These are phyloP conservation scores for Halcyon badia DNA, from an alignment of 2,797 vertebrate species.

Conservation along the genomic window DNA sequence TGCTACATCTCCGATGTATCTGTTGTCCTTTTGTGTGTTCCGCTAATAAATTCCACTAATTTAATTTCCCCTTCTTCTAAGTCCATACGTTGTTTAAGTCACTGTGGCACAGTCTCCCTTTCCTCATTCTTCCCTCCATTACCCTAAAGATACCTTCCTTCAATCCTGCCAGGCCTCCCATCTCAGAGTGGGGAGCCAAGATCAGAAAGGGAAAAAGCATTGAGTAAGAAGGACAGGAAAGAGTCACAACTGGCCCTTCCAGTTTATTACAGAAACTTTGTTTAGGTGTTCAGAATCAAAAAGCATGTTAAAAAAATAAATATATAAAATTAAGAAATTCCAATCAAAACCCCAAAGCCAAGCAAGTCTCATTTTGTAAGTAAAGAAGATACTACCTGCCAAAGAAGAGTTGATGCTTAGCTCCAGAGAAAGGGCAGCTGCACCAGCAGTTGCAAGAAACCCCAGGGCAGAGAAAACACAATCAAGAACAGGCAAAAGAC, in stretches of 20 bases:
- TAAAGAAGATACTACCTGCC: not conserved
- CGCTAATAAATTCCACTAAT: not conserved
- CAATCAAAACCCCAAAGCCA: not conserved
- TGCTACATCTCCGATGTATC: not conserved
- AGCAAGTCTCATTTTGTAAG: not conserved
- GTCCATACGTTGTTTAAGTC: not conserved
- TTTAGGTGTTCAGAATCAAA: not conserved
- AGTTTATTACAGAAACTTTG: not conserved
- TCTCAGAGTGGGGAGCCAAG: not conserved
- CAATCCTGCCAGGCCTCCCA: not conserved
- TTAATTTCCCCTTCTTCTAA: not conserved
- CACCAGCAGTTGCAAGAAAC: not conserved
- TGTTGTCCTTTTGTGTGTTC: not conserved
- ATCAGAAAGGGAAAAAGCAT: not conserved
- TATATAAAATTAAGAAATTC: not conserved
- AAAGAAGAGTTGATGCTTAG: not conserved
- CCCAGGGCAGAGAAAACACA: not conserved
- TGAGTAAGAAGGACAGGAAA: not conserved
- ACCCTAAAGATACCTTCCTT: not conserved
- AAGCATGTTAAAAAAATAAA: not conserved
- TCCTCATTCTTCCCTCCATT: not conserved
- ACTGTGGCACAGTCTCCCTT: not conserved
- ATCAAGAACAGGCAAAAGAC: not conserved
- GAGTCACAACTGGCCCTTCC: not conserved
- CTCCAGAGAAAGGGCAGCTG: not conserved